Evolutionary conservation across 2,797 vertebrate genomes (phyloP).

Genomic region (Platyrinchus mystaceus): DNA sequence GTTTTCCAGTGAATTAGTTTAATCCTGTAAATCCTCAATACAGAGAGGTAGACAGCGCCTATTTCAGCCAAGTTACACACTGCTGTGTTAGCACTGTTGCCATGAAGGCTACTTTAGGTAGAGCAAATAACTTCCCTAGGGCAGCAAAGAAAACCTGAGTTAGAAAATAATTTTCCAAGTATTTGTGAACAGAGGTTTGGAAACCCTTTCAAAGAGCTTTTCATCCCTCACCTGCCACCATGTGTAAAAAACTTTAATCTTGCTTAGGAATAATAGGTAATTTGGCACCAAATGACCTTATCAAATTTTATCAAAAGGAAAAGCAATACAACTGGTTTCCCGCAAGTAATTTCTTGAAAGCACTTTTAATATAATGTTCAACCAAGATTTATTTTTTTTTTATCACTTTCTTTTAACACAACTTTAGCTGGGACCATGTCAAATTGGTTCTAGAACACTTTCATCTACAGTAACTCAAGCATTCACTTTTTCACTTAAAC

Average conservation of each 20-base stretch:
- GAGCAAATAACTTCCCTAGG: not conserved
- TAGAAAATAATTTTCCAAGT: not conserved
- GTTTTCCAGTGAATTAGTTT: not conserved
- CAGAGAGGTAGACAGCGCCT: not conserved
- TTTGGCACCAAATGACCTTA: not conserved
- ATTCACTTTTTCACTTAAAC: not conserved
- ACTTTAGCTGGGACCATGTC: not conserved
- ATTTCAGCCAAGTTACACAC: not conserved
- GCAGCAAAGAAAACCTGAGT: not conserved
- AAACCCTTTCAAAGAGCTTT: conserved; percentile 4
- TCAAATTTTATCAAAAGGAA: conserved; percentile 13
- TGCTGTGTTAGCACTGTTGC: not conserved
- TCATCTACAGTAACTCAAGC: not conserved
- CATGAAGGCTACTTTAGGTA: not conserved
- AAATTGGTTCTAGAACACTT: not conserved
- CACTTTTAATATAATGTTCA: not conserved
- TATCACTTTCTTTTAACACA: not conserved
- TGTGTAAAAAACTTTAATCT: conserved; percentile 8
- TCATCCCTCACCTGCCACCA: not conserved
- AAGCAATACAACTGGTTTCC: not conserved
- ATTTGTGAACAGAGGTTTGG: not conserved
- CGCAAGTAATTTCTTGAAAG: not conserved
- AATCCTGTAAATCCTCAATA: not conserved
- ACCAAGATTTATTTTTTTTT: not conserved
- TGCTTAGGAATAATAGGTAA: not conserved